These are phyloP conservation scores for Atta cephalotes DNA, from an alignment of 1,140 invertebrate genomes.

Conservation along the genomic window DNA sequence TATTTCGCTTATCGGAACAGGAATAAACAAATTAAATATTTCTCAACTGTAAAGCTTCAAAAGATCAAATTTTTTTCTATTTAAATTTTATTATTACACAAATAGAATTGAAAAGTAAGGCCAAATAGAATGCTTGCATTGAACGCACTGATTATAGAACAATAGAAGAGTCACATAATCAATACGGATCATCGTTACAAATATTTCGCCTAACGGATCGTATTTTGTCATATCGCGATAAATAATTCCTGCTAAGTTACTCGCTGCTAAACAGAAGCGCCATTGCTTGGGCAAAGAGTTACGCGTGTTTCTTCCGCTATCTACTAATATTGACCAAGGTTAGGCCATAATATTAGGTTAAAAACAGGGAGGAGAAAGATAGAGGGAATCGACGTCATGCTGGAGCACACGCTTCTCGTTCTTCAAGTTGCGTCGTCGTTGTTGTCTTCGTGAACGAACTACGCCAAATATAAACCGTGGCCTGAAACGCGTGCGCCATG, in stretches of 20 bases:
- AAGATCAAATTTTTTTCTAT: not conserved
- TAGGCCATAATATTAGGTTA: slow-evolving; percentile 39
- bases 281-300: not conserved
- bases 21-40: not conserved
- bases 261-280: slow-evolving; percentile 8
- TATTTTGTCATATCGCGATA: not conserved
- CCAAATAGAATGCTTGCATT: not conserved
- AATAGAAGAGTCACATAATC: not conserved
- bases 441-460: slow-evolving; percentile 28
- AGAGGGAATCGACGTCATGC: not conserved
- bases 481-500: slow-evolving; percentile 66
- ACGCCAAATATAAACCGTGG: slow-evolving; percentile 74
- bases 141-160: not conserved
- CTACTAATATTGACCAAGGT: slow-evolving; percentile 58
- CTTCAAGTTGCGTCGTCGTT: slow-evolving; percentile 26
- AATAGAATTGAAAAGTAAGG: not conserved
- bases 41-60: too few species aligned
- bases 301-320: slow-evolving; percentile 34
- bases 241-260: not conserved
- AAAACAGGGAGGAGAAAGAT: not conserved
- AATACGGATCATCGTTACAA: not conserved
- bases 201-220: not conserved
- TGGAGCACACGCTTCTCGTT: slow-evolving; percentile 49
- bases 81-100: not conserved
- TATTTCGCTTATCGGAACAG: not conserved